Base-by-base conservation (phyloP, 2,888 invertebrate species). In the Orchesella flavescens region DNA sequence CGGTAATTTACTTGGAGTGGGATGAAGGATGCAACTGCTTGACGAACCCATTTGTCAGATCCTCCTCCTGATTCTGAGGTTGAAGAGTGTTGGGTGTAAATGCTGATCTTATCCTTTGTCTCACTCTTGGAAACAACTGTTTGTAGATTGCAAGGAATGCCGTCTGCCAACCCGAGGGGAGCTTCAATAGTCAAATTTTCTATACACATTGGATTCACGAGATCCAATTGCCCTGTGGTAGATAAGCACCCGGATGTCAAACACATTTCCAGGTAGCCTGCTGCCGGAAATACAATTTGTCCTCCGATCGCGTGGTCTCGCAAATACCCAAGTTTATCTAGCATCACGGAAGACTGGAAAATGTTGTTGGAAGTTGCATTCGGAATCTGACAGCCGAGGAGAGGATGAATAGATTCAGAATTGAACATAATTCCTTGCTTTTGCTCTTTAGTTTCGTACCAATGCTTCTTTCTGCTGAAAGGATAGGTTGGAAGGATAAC, bases 251-350 rank as follows among this genome's bases (percentile, higher is more conserved):
- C 85, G 1, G 82, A 71, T 2, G 72, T 59, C 5, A 84, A 21
- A 49, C 46, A 66, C 76, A 76, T 84, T 72, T 84, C 84, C 12
- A 84, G 17, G 23, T 57, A 84, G 12, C 84, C 80, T 24, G 84
- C 84, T 13, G 72, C 80, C 0, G 84, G 84, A 19, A 72, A 76
- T 46, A 84, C 59, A 12, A 84, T 61, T 1, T 57, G 34, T 1
- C 23, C 19, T 24, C 76, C 84, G 5, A 84, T 55, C 2, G 53
- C 65, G 34, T 84, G 84, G 49, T 84, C 84, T 19, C 19, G 13
- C 9, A 68, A 1, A 17, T 46, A 68, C 9, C 7, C 34, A 34
- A 34, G 10, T 0, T 19, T 15, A 12, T 68, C 15, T 9, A 84
- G n/a, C 23, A 49, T 34, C 13, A 79, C 3, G 9, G 19, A 10